Conservation (phyloP, 2,888 invertebrate species). For the Torymus texanus region DNA sequence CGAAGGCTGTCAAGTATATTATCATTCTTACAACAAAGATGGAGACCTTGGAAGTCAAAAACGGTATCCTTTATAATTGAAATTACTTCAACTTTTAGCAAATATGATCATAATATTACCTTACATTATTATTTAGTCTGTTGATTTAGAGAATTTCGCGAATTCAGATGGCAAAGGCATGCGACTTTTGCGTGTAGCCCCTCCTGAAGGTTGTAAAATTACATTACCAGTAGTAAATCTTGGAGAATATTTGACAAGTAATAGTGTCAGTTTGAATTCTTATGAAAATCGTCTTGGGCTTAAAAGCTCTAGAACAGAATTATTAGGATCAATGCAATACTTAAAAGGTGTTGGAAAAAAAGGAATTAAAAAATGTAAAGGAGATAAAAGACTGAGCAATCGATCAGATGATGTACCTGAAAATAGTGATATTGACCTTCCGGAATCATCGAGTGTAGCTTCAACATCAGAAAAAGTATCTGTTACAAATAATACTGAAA, state of each 20-base stretch:
- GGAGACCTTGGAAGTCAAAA: slow-evolving; percentile 80
- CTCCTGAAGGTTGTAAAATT: slow-evolving; percentile 80
- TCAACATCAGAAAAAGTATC: slow-evolving; percentile 76
- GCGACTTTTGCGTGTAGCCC: slow-evolving; percentile 73
- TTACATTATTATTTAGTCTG: slow-evolving; percentile 47
- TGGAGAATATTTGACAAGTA: slow-evolving; percentile 85
- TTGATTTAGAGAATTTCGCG: slow-evolving; percentile 61
- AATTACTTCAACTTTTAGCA: slow-evolving; percentile 12
- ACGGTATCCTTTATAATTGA: slow-evolving; percentile 79
- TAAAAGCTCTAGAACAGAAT: slow-evolving; percentile 76
- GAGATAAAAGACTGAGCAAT: slow-evolving; percentile 70
- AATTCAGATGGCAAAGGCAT: slow-evolving; percentile 64
- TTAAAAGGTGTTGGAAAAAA: slow-evolving; percentile 72
- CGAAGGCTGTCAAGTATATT: slow-evolving; percentile 84
- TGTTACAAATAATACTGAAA: slow-evolving; percentile 61
- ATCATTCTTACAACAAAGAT: slow-evolving; percentile 84
- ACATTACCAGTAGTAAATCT: slow-evolving; percentile 85
- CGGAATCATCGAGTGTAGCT: slow-evolving; percentile 76
- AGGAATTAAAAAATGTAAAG: slow-evolving; percentile 71
- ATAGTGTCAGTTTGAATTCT: slow-evolving; percentile 86
- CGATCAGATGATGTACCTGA: slow-evolving; percentile 69
- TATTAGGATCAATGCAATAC: slow-evolving; percentile 73
- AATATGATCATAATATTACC: slow-evolving; percentile 12
- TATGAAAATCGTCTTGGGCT: slow-evolving; percentile 84
- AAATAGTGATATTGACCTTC: slow-evolving; percentile 78